phyloP scores from a whole-genome alignment of 2,797 vertebrate genomes.

The Molossus alvarezi region DNA sequence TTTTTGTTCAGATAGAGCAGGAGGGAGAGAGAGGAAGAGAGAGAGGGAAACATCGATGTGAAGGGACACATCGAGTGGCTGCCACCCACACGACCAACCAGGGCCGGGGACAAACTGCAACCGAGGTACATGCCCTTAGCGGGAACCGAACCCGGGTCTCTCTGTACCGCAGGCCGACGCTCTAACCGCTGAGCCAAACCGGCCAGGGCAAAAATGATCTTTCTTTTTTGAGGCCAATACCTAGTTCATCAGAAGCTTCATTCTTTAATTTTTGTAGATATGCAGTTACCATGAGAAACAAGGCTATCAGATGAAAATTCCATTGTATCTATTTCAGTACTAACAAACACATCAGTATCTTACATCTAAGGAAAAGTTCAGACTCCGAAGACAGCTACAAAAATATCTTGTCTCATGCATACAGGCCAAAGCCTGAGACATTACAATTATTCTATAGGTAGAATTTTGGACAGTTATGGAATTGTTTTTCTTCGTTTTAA shows the following conservation, averaged over 20 bases:
- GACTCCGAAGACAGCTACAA: slow-evolving; percentile 9
- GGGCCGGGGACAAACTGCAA: too few species aligned
- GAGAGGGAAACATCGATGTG: too few species aligned
- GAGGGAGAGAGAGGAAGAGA: too few species aligned
- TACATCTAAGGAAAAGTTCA: slow-evolving; percentile 62
- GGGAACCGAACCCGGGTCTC: too few species aligned
- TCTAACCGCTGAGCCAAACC: too few species aligned
- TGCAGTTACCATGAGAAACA: slow-evolving; percentile 66
- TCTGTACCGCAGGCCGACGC: too few species aligned
- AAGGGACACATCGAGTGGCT: too few species aligned
- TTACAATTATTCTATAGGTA: slow-evolving; percentile 29
- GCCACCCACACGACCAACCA: too few species aligned
- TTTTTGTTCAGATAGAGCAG: too few species aligned
- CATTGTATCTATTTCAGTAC: slow-evolving; percentile 45
- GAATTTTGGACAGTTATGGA: background rate
- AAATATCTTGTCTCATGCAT: slow-evolving; percentile 23
- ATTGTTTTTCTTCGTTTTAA: slow-evolving; percentile 39
- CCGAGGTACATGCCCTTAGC: too few species aligned
- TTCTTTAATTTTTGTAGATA: slow-evolving; percentile 72
- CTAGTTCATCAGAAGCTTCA: slow-evolving; percentile 57
- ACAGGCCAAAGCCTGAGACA: background rate
- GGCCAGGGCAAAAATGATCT: too few species aligned
- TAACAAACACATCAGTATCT: slow-evolving; percentile 68
- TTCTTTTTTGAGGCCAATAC: slow-evolving; percentile 62
- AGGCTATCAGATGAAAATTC: slow-evolving; percentile 72